These are phyloP conservation scores for Willowsia nigromaculata DNA, from an alignment of 2,888 invertebrate genomes.

Conservation along the genomic window DNA sequence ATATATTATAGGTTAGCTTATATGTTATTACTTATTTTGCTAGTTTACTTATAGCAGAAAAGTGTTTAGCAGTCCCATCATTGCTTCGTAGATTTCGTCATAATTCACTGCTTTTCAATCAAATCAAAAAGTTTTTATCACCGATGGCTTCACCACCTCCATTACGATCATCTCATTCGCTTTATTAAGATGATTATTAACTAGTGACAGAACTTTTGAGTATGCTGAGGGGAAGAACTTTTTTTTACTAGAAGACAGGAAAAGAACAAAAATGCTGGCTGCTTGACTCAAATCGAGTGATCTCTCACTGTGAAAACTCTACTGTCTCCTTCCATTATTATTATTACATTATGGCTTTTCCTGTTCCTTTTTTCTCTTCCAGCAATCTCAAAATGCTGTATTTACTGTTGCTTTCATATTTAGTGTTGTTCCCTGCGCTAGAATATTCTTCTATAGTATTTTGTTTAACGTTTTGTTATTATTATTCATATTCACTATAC, in stretches of 20 bases:
- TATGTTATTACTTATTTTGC: neutral
- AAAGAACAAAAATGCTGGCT: neutral
- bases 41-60: neutral
- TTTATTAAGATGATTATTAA: neutral
- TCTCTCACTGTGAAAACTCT: neutral
- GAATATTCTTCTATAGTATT: neutral
- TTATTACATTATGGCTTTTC: neutral
- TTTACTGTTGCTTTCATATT: neutral
- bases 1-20: neutral
- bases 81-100: neutral
- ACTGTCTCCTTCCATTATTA: neutral
- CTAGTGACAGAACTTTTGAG: neutral
- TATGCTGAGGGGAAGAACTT: neutral
- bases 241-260: neutral
- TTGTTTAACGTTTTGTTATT: neutral
- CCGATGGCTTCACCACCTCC: conserved; percentile 47
- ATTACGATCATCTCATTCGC: neutral
- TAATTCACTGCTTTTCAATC: conserved; percentile 5
- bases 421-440: neutral
- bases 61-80: neutral
- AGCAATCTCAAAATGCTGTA: neutral
- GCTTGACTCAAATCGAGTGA: neutral
- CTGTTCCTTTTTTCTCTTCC: neutral
- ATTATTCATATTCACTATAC: neutral
- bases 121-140: conserved; percentile 15